Conservation (phyloP, 2,888 invertebrate genomes). For the Panopea generosa region DNA sequence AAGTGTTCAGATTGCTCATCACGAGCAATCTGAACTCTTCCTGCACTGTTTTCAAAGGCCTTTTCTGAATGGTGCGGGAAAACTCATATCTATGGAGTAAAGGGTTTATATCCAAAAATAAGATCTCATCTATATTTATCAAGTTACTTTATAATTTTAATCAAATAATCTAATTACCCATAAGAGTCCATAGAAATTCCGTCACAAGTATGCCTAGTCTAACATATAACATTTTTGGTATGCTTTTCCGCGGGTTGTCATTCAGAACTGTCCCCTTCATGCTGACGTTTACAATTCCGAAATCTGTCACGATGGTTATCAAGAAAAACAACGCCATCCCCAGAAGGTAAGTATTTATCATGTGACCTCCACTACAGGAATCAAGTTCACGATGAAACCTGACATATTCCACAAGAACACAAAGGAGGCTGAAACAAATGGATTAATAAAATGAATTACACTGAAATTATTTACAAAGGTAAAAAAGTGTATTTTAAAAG, state of each 20-base stretch:
- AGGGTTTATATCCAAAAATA: too few species aligned
- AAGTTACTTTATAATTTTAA: too few species aligned
- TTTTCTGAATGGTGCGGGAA: too few species aligned
- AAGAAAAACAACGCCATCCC: constrained; percentile 43
- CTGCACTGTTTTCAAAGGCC: too few species aligned
- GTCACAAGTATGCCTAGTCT: constrained; percentile 27
- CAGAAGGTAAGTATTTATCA: constrained; percentile 47
- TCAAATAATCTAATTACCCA: constrained; percentile 29
- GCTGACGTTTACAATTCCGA: constrained; percentile 50
- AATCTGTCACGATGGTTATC: constrained; percentile 26
- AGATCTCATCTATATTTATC: too few species aligned
- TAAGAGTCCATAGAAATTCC: constrained; percentile 55
- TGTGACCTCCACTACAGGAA: constrained; percentile 32
- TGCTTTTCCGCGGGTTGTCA: constrained; percentile 39
- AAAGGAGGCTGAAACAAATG: constrained; percentile 32
- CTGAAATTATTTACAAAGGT: too few species aligned
- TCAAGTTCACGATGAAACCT: constrained; percentile 34
- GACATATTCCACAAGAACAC: constrained; percentile 26
- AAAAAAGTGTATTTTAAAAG: not conserved
- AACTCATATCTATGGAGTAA: too few species aligned
- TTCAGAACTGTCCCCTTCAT: constrained; percentile 53
- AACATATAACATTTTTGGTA: constrained; percentile 33
- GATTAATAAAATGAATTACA: not conserved
- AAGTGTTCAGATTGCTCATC: too few species aligned
- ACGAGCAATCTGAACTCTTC: too few species aligned